phyloP scores from a whole-genome alignment of 2,797 vertebrate species.

The Sylvilagus floridanus region DNA sequence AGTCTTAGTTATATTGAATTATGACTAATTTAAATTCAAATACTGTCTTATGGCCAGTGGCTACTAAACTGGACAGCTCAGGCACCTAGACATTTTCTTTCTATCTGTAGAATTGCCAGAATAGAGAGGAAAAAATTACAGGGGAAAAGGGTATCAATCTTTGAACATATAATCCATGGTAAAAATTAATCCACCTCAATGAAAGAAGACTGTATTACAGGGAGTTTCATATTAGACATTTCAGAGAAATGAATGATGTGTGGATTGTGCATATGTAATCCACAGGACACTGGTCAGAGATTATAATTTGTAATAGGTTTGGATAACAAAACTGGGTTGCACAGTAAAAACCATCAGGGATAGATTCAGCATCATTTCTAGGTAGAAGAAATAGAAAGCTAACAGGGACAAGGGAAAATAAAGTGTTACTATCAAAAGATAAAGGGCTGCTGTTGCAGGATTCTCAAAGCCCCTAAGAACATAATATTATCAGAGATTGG shows the following conservation, averaged over 20 bases:
- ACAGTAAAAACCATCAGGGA: neutral
- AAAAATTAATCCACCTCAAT: slow-evolving; percentile 54
- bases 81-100: slow-evolving; percentile 29
- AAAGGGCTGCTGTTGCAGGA: neutral
- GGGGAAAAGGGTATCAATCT: neutral
- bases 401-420: neutral
- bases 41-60: neutral
- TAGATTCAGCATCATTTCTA: slow-evolving; percentile 34
- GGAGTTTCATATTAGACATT: neutral
- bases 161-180: neutral
- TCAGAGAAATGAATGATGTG: neutral
- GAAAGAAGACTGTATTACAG: neutral
- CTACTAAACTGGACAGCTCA: neutral
- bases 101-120: neutral
- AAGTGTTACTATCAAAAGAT: neutral
- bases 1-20: slow-evolving; percentile 29
- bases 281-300: neutral
- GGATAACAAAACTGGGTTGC: slow-evolving; percentile 35
- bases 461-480: slow-evolving; percentile 6
- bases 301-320: slow-evolving; percentile 5
- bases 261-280: neutral
- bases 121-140: neutral
- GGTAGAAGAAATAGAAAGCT: slow-evolving; percentile 17
- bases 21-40: slow-evolving; percentile 47
- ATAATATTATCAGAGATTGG: slow-evolving; percentile 26